Base-by-base conservation (phyloP, 2,113 vertebrate genomes). In the Nesogale talazaci region DNA sequence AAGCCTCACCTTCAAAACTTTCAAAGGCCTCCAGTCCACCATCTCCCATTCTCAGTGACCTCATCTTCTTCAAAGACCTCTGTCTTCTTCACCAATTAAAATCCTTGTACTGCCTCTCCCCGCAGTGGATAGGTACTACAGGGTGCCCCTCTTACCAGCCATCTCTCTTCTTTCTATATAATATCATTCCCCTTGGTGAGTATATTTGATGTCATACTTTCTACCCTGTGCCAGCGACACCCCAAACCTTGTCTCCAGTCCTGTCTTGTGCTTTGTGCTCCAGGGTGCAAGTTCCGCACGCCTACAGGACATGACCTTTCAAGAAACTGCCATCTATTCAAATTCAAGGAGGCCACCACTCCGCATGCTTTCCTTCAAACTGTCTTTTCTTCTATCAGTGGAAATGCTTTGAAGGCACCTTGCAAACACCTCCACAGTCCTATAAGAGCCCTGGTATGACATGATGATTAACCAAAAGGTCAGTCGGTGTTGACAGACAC, bases 201-300 rank as follows among this genome's bases (percentile, higher is more conserved):
- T 1, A n/a, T 40, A 88, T 59, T 46, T n/a, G 83, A 19, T 78
- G 42, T 31, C 59, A 79, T 6, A n/a, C 14, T 8, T 63, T 56
- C 74, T 52, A 29, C 75, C 79, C 34, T 69, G 14, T n/a, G 34
- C n/a, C 15, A 70, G 22, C 40, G 70, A 75, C 34, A 80, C 67
- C 69, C 42, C 70, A 88, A 70, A 31, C 57, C 38, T 46, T 42
- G 57, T 83, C 65, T 92, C 70, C 16, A 76, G 16, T 27, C 36
- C 34, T 27, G n/a, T 57, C 29, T 31, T 92, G 31, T 90, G 19
- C 78, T 86, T 29, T 83, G n/a, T 92, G 38, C 65, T 86, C 42
- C 29, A n/a, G 56, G 63, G 15, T 86, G 9, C 46, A 52, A 52
- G 46, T 52, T 6, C 46, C 46, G 14, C 86, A 16, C 38, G 20